Conservation (phyloP, 2,888 invertebrate species). For the Leptogaster cylindrica region DNA sequence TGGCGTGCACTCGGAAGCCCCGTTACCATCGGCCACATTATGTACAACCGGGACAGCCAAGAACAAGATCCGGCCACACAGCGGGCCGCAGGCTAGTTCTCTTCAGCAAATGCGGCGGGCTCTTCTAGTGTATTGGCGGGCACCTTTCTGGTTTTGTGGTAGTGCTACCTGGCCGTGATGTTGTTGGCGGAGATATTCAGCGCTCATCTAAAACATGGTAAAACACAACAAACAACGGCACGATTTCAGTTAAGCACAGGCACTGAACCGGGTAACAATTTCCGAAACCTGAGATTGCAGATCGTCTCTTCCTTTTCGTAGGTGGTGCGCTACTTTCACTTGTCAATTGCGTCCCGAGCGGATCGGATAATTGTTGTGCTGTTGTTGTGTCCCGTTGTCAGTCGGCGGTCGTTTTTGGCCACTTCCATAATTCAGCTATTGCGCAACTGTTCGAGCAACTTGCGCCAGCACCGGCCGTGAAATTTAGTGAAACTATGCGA, state of each 20-base stretch:
- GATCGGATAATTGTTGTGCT: slow-evolving; percentile 2
- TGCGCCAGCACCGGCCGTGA: neutral
- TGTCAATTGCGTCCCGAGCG: slow-evolving; percentile 9
- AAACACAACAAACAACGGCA: slow-evolving; percentile 57
- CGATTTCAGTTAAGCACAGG: slow-evolving; percentile 61
- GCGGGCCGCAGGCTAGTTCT: neutral
- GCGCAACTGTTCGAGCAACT: slow-evolving; percentile 7
- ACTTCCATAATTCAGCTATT: neutral
- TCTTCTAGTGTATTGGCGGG: slow-evolving; percentile 5
- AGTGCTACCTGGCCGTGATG: slow-evolving; percentile 14
- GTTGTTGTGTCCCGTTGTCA: neutral
- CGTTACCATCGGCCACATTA: neutral
- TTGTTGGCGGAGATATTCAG: slow-evolving; percentile 31
- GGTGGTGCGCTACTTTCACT: slow-evolving; percentile 31
- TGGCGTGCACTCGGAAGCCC: neutral
- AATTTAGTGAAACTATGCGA: neutral
- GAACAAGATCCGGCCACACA: neutral
- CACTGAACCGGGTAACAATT: slow-evolving; percentile 63
- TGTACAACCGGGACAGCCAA: neutral
- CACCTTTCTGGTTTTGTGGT: slow-evolving; percentile 28
- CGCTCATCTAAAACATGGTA: slow-evolving; percentile 46
- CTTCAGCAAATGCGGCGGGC: slow-evolving; percentile 5
- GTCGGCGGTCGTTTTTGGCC: neutral
- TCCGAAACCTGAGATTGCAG: slow-evolving; percentile 36
- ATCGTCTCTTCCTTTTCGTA: slow-evolving; percentile 30